Conservation (phyloP, 2,888 invertebrate species). For the Protodeltote pygarga region DNA sequence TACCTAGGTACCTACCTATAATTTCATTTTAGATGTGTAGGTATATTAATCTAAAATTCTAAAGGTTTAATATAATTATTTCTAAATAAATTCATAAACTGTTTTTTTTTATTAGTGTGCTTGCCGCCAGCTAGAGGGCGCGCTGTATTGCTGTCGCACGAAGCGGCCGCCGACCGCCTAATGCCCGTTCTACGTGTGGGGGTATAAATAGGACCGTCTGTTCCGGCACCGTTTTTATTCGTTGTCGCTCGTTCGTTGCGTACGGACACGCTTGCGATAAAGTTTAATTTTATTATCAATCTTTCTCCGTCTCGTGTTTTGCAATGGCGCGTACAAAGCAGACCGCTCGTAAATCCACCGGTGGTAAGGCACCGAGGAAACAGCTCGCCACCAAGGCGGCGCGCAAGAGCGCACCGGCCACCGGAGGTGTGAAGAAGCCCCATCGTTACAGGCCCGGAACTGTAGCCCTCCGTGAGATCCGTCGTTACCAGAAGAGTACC, state of each 20-base stretch:
- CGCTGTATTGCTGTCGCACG: too few relatives aligned
- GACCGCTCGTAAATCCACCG: slow-evolving; percentile 96
- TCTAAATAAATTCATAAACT: too few relatives aligned
- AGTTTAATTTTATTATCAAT: too few relatives aligned
- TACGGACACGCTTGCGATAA: not conserved
- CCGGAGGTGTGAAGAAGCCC: slow-evolving; percentile 96
- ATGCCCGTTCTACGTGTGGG: too few relatives aligned
- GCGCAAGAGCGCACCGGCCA: slow-evolving; percentile 91
- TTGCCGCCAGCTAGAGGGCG: too few relatives aligned
- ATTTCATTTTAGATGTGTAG: too few relatives aligned
- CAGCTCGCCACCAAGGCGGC: slow-evolving; percentile 95
- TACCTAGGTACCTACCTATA: too few relatives aligned
- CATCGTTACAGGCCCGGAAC: slow-evolving; percentile 94
- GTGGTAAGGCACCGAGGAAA: slow-evolving; percentile 96
- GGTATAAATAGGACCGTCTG: not conserved
- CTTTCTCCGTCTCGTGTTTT: too few relatives aligned
- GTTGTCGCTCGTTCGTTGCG: slow-evolving; percentile 8
- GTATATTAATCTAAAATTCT: too few relatives aligned
- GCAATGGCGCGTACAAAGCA: slow-evolving; percentile 91
- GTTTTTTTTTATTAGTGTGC: too few relatives aligned
- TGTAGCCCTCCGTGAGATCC: slow-evolving; percentile 96
- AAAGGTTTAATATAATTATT: too few relatives aligned
- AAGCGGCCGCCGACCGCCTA: too few relatives aligned
- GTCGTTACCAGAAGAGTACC: slow-evolving; percentile 96
- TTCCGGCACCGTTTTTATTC: not conserved